Conservation (phyloP, 2,113 vertebrate species). For the Bos taurus region ARS-UCD2.0 NC_037357.1:55264501-55265000, state of each 20-base stretch:
- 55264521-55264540: slow-evolving; percentile 1
- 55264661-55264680: slow-evolving; percentile 1
- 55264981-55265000: slow-evolving; percentile 48
- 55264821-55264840: slow-evolving; percentile 51
- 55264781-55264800: slow-evolving; percentile 19
- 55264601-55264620: background rate
- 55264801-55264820: background rate
- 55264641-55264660: background rate
- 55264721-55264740: background rate
- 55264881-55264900: slow-evolving; percentile 33
- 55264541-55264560: background rate
- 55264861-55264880: slow-evolving; percentile 25
- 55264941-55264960: slow-evolving; percentile 18
- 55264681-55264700: background rate
- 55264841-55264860: background rate
- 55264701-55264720: background rate
- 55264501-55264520: slow-evolving; percentile 4
- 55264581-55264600: slow-evolving; percentile 19
- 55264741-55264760: background rate
- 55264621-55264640: background rate
- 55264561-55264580: background rate
- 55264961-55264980: slow-evolving; percentile 31
- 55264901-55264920: background rate
- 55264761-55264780: slow-evolving; percentile 29
- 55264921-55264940: slow-evolving; percentile 18